Percentiles rank a stretch among this genome's conserved stretches.
phyloP scores from a whole-genome alignment of 2,888 invertebrate genomes.

The Maniola hyperantus region DNA sequence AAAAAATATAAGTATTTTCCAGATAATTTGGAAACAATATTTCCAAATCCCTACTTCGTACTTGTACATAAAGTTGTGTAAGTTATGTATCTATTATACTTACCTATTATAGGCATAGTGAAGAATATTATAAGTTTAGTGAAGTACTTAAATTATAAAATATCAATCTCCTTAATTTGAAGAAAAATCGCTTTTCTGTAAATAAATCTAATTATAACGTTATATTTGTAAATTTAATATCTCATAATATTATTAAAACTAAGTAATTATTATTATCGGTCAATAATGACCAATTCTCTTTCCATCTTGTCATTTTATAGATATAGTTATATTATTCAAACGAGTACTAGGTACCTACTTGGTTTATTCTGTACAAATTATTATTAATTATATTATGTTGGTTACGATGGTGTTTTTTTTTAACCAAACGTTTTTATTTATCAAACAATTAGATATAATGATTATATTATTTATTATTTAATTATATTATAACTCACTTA shows the following conservation, averaged over 20 bases:
- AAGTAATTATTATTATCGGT: slow-evolving; percentile 44
- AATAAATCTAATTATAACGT: slow-evolving; percentile 28
- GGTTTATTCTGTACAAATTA: slow-evolving; percentile 74
- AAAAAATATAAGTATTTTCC: too few relatives aligned
- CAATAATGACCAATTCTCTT: slow-evolving; percentile 42
- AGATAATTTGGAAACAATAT: too few relatives aligned
- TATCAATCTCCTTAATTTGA: neutral
- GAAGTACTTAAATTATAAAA: neutral
- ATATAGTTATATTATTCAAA: slow-evolving; percentile 50
- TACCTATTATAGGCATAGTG: neutral
- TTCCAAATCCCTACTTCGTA: neutral
- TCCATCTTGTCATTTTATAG: slow-evolving; percentile 59
- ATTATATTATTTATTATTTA: too few relatives aligned
- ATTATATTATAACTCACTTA: too few relatives aligned
- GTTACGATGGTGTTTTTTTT: slow-evolving; percentile 50
- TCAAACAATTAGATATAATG: too few relatives aligned
- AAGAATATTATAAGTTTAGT: neutral
- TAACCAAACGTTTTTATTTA: neutral
- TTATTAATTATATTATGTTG: slow-evolving; percentile 77
- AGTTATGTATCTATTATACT: neutral
- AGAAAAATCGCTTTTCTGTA: slow-evolving; percentile 25
- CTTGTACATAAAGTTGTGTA: neutral
- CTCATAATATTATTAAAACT: slow-evolving; percentile 35
- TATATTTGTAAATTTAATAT: slow-evolving; percentile 46
- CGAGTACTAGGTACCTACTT: slow-evolving; percentile 72